Base-by-base conservation (phyloP, 2,888 invertebrate genomes). In the Bembecia ichneumoniformis region DNA sequence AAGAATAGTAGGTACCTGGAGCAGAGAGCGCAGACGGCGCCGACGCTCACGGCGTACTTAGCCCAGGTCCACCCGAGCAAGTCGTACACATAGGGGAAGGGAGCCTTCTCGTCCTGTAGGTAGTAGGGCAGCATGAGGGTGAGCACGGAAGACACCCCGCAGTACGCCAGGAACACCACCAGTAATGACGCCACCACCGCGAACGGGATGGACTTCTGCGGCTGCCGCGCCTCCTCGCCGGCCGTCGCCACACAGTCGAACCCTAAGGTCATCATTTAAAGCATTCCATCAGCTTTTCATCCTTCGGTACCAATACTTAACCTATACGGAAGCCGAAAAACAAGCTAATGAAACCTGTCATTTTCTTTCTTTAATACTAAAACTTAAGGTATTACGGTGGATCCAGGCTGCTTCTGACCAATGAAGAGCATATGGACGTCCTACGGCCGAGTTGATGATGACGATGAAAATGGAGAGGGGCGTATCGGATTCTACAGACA, bases 181-280 rank as follows among this genome's bases (percentile, higher is more conserved):
- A 93, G 86, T 49, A 98, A 82, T 0, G 97, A 96, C 0, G 91
- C 88, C 5, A 96, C 92, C 52, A 98, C 95, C 3, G 96, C 93
- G 60, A 97, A 91, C 0, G 98, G 98, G 55, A 98, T 96, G 2
- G 93, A 91, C 82, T 91, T 93, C 77, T 95, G 93, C 0, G 98
- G 97, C 58, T 94, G 92, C 54, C 92, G 92, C 0, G 96, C 96
- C 78, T 98, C 97, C 76, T 98, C 98, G 9, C 97, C 94, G n/a
- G 94, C 93, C 0, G 94, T 94, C 14, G 95, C 94, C 55, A 95
- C 96, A 70, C 94, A 94, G 81, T 98, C 97, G 79, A 97, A 97
- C 0, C 97, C 97, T 82, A 17, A 1, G 35, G 11, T n/a, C n/a
- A n/a, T n/a, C n/a, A n/a, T n/a, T 28, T 28, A 7, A 5, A 28